Evolutionary conservation across 1,140 invertebrate species (phyloP).

Genomic region (roundworm (Caenorhabditis elegans)): WBcel235 BX284605.5:9693001-9693500

Average conservation of each 20-base stretch:
- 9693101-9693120: not conserved
- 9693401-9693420: not conserved
- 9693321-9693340: slow-evolving; percentile 6
- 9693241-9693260: not conserved
- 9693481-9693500: not conserved
- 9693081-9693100: not conserved
- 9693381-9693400: not conserved
- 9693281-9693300: slow-evolving; percentile 16
- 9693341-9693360: not conserved
- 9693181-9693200: not conserved
- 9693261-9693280: slow-evolving; percentile 6
- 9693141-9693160: not conserved
- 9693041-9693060: not conserved
- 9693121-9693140: no score
- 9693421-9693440: not conserved
- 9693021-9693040: not conserved
- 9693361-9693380: not conserved
- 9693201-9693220: not conserved
- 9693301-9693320: slow-evolving; percentile 8
- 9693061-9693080: not conserved
- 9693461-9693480: slow-evolving; percentile 3
- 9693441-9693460: not conserved
- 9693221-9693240: not conserved
- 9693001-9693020: not conserved
- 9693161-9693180: not conserved